Evolutionary conservation across 1,140 invertebrate species (phyloP), one percentile per base, ranked within the genome.

Genomic region (Trypoxylus dichotomus): DNA sequence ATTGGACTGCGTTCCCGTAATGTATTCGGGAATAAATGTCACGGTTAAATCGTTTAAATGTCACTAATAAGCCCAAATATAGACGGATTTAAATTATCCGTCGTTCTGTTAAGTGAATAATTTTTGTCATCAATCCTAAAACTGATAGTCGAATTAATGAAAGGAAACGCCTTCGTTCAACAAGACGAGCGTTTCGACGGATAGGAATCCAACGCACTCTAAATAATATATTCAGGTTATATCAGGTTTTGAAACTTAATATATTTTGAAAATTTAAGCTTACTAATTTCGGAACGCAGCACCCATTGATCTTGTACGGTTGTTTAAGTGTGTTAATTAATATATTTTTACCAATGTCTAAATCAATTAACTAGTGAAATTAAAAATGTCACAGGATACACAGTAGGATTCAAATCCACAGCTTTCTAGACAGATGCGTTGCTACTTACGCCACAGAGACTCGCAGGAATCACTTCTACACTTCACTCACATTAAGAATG

Each of bases 11-110:
- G 15, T 19, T 19, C 47, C 15, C 47, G 47, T 13, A 15, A n/a
- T 47, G 43, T 63, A 63, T 63, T 63, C 60, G 60, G 27, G 27
- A 68, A 68, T 68, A 68, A 68, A 68, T 68, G 60, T 68, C 60
- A 68, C 27, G 60, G 60, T 24, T 21, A 68, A 68, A 68, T 68
- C 60, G 19, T 13, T 68, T 68, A 27, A 68, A 68, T 68, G 60
- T 68, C 60, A 68, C 60, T 29, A 54, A 54, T 54, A 54, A 54
- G 47, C 47, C 47, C 47, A 54, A 54, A 54, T 54, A 27, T 21
- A 29, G 60, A 68, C 21, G 27, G 60, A 68, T 68, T 68, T 68
- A 25, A 68, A 27, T 68, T 68, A 54, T 54, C 15, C 47, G 47
- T 54, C 47, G 11, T n/a, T 54, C 15, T 54, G 19, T 54, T 54